Evolutionary conservation across 2,797 vertebrate species (phyloP), one percentile per base, ranked within the genome.

Genomic region (Myoxocephalus aenaeus): DNA sequence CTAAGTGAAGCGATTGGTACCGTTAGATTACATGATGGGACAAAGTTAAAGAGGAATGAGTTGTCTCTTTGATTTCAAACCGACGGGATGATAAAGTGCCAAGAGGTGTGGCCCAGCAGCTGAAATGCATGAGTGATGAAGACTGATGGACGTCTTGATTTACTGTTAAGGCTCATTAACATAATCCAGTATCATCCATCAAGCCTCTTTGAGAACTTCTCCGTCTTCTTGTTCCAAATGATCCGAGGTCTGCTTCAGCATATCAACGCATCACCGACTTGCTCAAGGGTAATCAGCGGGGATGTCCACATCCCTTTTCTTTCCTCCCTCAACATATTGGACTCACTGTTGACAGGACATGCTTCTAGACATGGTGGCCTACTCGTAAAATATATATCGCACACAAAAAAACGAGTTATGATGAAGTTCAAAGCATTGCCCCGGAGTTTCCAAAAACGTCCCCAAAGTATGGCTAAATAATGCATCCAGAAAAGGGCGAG

Each of bases 391-490:
- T 4, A 34, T 59, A 0, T 64, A 67, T 68, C 36, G 53, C 9
- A 50, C 54, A 63, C 20, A 80, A 7, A 20, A 13, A 48, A 7
- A 32, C 34, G 14, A 7, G 42, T 44, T 44, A 15, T 17, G 6
- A 17, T 15, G 34, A 34, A 34, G 34, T 34, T 34, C 34, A 83
- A 88, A 84, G 75, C 32, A 15, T 56, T 57, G 59, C 65, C 84
- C 76, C 22, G 7, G 0, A 75, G 76, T 80, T 82, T 36, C 54
- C 54, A 40, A 74, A 86, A 58, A 58, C 0, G 29, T 74, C 80
- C 80, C 80, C 48, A 68, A 86, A 80, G 76, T 72, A 56, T 2
- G 62, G 42, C 61, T 87, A 77, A 88, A 90, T 90, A 85, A 89
- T 84, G 76, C 69, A 89, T 84, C 62, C 25, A 65, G 56, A 59